These are phyloP conservation scores for Apodemia duryi DNA, from an alignment of 2,888 invertebrate species.

Conservation along the genomic window DNA sequence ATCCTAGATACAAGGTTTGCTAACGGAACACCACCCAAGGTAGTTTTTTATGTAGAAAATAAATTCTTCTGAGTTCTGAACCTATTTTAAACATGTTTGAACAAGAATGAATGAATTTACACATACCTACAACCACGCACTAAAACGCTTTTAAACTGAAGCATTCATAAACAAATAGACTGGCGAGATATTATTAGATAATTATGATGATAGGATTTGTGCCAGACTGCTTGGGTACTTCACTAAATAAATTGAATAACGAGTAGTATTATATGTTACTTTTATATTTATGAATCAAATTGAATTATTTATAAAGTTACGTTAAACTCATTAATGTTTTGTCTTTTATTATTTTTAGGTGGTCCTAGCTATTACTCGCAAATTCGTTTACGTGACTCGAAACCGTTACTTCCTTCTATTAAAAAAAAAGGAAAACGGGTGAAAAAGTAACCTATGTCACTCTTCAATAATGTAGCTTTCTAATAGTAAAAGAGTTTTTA, in stretches of 20 bases:
- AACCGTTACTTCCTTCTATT: too few species aligned
- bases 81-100: not conserved
- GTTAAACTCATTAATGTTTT: too few species aligned
- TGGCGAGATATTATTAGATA: conserved; percentile 2
- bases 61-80: not conserved
- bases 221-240: not conserved
- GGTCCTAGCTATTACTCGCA: too few species aligned
- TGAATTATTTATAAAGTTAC: too few species aligned
- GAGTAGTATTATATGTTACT: not conserved
- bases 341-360: too few species aligned
- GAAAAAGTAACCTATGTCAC: too few species aligned
- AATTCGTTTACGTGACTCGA: too few species aligned
- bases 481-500: too few species aligned
- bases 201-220: conserved; percentile 6
- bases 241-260: not conserved
- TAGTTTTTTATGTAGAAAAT: not conserved
- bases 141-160: conserved; percentile 5
- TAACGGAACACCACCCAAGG: too few species aligned
- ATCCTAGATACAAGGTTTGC: too few species aligned
- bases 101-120: not conserved
- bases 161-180: conserved; percentile 6
- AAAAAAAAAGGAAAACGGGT: too few species aligned
- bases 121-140: not conserved
- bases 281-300: not conserved
- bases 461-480: too few species aligned